A percentile compares a stretch with the other conserved stretches of the same genome.
Evolutionary conservation across 2,888 invertebrate genomes (phyloP).

Genomic region (Limulus polyphemus): DNA sequence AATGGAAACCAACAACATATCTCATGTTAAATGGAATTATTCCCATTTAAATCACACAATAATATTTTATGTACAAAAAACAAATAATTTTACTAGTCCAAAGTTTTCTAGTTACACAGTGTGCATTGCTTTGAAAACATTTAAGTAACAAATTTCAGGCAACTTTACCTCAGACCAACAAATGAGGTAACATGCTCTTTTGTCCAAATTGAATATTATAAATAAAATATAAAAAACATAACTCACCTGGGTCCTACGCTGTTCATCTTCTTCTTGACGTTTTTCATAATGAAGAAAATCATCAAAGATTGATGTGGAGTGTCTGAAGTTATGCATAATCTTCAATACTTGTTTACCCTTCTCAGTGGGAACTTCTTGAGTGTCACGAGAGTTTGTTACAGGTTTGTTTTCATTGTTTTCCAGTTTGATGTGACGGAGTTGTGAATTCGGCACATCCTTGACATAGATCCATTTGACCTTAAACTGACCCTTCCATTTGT

Average conservation of each 20-base stretch:
- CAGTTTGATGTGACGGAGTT: slow-evolving; percentile 81
- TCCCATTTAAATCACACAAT: too few species aligned
- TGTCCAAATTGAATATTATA: too few species aligned
- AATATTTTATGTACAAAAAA: too few species aligned
- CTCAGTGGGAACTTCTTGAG: slow-evolving; percentile 89
- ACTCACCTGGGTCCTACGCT: slow-evolving; percentile 5
- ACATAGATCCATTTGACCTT: slow-evolving; percentile 98
- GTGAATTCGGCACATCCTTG: slow-evolving; percentile 87
- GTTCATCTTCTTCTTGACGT: slow-evolving; percentile 59
- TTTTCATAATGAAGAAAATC: slow-evolving; percentile 96
- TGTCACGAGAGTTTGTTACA: slow-evolving; percentile 93
- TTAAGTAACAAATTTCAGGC: too few species aligned
- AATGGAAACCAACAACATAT: too few species aligned
- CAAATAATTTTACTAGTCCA: too few species aligned
- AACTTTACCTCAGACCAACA: too few species aligned
- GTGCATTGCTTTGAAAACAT: too few species aligned
- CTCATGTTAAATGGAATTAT: too few species aligned
- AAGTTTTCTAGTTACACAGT: too few species aligned
- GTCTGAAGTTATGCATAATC: slow-evolving; percentile 64
- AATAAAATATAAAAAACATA: too few species aligned
- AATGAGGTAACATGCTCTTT: too few species aligned
- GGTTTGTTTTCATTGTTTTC: slow-evolving; percentile 99
- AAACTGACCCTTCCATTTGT: slow-evolving; percentile 96
- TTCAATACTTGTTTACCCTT: slow-evolving; percentile 84
- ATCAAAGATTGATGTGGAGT: slow-evolving; percentile 93